A percentile compares a stretch with the other conserved stretches of the same genome.
phyloP scores from a whole-genome alignment of 1,140 invertebrate genomes.

The Cydia fagiglandana region DNA sequence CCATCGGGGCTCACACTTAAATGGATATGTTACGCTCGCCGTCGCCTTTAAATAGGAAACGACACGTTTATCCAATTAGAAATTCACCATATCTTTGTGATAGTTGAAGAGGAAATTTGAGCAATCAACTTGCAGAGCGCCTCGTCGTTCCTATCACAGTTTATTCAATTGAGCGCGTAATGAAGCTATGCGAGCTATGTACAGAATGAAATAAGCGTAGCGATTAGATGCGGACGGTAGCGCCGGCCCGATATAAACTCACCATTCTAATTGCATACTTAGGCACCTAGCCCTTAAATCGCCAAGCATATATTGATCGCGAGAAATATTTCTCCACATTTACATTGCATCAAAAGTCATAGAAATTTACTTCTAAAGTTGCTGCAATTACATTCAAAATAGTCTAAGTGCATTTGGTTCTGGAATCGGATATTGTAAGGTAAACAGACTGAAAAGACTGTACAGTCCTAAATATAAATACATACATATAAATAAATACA shows the following conservation, averaged over 20 bases:
- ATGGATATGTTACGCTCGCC: slow-evolving; percentile 64
- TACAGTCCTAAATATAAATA: too few species aligned
- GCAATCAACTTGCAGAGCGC: slow-evolving; percentile 77
- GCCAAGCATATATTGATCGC: background rate
- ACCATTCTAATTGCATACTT: slow-evolving; percentile 7
- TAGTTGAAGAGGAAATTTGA: slow-evolving; percentile 79
- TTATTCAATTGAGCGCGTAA: slow-evolving; percentile 78
- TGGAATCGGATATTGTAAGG: too few species aligned
- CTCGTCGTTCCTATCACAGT: slow-evolving; percentile 77
- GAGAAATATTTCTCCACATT: background rate
- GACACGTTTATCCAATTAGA: slow-evolving; percentile 80
- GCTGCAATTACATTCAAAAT: too few species aligned
- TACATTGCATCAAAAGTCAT: too few species aligned
- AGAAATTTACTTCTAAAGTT: too few species aligned
- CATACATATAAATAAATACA: too few species aligned
- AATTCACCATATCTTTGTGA: slow-evolving; percentile 80
- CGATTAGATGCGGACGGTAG: slow-evolving; percentile 33
- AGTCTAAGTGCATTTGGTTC: too few species aligned
- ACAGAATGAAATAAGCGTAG: slow-evolving; percentile 56
- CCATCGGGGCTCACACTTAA: slow-evolving; percentile 56
- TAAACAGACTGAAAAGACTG: too few species aligned
- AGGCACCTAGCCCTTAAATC: background rate
- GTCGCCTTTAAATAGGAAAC: slow-evolving; percentile 78
- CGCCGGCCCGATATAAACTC: slow-evolving; percentile 38
- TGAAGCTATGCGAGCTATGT: slow-evolving; percentile 74